These are phyloP conservation scores for Operophtera brumata DNA, from an alignment of 2,888 invertebrate species.

Conservation along the genomic window DNA sequence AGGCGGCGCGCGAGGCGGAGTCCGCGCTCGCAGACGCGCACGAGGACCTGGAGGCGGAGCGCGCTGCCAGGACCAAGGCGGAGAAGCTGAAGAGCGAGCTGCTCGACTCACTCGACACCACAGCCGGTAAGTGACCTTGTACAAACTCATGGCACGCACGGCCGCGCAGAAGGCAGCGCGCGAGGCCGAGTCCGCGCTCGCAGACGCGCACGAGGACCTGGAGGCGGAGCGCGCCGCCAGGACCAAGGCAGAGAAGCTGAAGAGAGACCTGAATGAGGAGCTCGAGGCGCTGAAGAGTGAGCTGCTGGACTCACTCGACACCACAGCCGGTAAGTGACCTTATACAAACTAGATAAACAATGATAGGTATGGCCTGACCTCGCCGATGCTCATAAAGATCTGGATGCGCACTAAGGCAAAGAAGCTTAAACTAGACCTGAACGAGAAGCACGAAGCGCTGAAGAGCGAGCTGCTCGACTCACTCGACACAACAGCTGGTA, in stretches of 20 bases:
- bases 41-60: constrained; percentile 98
- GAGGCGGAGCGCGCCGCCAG: constrained; percentile 96
- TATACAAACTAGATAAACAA: too few species aligned
- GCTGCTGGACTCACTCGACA: constrained; percentile 88
- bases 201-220: constrained; percentile 96
- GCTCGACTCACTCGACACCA: constrained; percentile 96
- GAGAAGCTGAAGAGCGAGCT: constrained; percentile 98
- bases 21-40: constrained; percentile 95
- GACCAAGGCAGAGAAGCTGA: constrained; percentile 96
- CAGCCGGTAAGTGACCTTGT: constrained; percentile 49
- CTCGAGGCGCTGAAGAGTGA: constrained; percentile 89
- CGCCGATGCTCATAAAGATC: constrained; percentile 96
- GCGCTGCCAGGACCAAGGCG: constrained; percentile 93
- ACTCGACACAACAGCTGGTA: constrained; percentile 80
- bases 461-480: constrained; percentile 90
- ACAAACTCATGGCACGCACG: constrained; percentile 70
- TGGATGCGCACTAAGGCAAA: constrained; percentile 98
- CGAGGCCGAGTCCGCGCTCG: constrained; percentile 95
- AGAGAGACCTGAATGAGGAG: constrained; percentile 97
- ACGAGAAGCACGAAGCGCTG: constrained; percentile 97
- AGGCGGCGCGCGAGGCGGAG: constrained; percentile 93
- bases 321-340: constrained; percentile 80
- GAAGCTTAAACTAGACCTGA: constrained; percentile 95
- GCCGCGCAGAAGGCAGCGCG: constrained; percentile 92
- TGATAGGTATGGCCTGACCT: too few species aligned